Percentiles rank a stretch among this genome's conserved stretches.
phyloP scores from a whole-genome alignment of 2,888 invertebrate genomes.

The Philereme transversata region DNA sequence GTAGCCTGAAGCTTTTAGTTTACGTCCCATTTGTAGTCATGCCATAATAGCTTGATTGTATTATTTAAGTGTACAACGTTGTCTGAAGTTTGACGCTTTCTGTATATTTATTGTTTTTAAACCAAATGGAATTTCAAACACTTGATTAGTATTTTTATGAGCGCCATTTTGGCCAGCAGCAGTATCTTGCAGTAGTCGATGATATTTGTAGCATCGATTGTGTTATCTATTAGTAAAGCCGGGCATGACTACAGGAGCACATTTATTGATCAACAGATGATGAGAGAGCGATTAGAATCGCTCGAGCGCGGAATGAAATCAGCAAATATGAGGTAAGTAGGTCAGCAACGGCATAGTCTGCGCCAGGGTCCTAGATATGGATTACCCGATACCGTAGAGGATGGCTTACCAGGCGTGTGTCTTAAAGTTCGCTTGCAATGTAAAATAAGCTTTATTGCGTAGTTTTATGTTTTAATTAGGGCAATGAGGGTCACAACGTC shows the following conservation, averaged over 20 bases:
- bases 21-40: slow-evolving; percentile 24
- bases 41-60: slow-evolving; percentile 27
- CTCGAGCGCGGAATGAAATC: slow-evolving; percentile 50
- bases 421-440: too few species aligned
- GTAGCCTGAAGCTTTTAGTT: slow-evolving; percentile 7
- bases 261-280: slow-evolving; percentile 62
- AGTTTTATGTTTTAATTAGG: too few species aligned
- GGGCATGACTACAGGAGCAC: slow-evolving; percentile 50
- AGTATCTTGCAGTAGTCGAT: slow-evolving; percentile 9
- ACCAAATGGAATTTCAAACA: not conserved
- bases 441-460: too few species aligned
- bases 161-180: slow-evolving; percentile 15
- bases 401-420: not conserved
- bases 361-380: not conserved
- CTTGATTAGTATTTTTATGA: slow-evolving; percentile 9
- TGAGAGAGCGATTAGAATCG: slow-evolving; percentile 53
- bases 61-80: slow-evolving; percentile 10
- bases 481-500: too few species aligned
- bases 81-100: slow-evolving; percentile 16
- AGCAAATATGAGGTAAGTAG: slow-evolving; percentile 45
- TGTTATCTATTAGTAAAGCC: slow-evolving; percentile 38
- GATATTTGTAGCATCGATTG: slow-evolving; percentile 29
- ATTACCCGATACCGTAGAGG: not conserved
- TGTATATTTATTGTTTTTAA: not conserved
- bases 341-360: not conserved